phyloP scores from a whole-genome alignment of 2,888 invertebrate species.

The Ectobius pallidus region DNA sequence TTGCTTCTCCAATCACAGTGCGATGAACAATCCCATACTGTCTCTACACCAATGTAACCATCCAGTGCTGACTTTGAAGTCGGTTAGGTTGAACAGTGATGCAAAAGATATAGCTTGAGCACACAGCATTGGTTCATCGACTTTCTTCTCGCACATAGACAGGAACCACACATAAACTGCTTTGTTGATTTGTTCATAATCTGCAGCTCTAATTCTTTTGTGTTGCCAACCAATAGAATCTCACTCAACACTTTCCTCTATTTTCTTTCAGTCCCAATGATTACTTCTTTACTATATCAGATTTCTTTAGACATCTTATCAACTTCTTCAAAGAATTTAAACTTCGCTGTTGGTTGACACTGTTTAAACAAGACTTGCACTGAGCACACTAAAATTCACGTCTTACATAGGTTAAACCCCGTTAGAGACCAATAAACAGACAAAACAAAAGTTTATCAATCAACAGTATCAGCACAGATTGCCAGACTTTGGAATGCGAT shows the following conservation, averaged over 20 bases:
- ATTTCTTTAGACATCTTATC: not conserved
- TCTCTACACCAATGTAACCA: not conserved
- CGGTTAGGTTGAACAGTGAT: not conserved
- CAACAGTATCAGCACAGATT: too few species aligned
- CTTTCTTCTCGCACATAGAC: not conserved
- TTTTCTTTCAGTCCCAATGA: not conserved
- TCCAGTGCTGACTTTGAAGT: not conserved
- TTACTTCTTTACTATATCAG: too few species aligned
- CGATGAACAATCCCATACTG: not conserved
- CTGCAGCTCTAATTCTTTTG: not conserved
- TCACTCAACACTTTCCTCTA: not conserved
- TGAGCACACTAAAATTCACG: too few species aligned
- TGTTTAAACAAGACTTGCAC: too few species aligned
- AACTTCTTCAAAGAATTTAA: not conserved
- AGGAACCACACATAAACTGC: not conserved
- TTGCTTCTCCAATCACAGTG: too few species aligned
- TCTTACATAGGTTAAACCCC: too few species aligned
- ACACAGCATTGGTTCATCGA: not conserved
- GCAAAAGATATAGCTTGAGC: not conserved
- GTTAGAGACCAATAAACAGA: too few species aligned
- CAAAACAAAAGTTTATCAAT: too few species aligned
- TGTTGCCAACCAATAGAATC: not conserved
- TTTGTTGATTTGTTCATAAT: not conserved
- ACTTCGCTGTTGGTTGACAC: too few species aligned
- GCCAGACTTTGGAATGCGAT: too few species aligned